Evolutionary conservation across 2,888 invertebrate species (phyloP), one percentile per base, ranked within the genome.

Genomic region (Pedicia rivosa): DNA sequence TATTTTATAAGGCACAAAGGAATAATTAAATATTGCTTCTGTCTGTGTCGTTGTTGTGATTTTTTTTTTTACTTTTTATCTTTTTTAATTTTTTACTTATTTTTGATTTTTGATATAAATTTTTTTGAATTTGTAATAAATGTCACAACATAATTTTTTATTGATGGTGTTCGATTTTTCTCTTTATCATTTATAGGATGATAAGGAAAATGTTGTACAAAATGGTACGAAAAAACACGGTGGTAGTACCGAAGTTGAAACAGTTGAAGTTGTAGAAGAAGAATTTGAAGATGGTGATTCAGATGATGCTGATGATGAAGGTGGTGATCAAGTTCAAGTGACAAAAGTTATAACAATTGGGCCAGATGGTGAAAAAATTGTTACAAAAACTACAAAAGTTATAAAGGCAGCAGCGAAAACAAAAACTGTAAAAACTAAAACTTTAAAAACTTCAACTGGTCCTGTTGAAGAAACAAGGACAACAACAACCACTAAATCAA

Each of bases 401-500:
- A 32, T 36, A 25, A 24, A 36, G 12, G 22, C 16, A 13, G 36
- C 35, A 27, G 38, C 37, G 5, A 39, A 31, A 13, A 34, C 37
- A 37, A 38, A 40, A 36, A 37, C 36, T n/a, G 29, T 36, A n/a
- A 37, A 39, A 29, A 40, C 25, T 15, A 37, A 36, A 16, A 35
- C 38, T 8, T 34, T 35, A 3, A 38, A 38, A 3, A 24, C 24
- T 5, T 10, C 10, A 3, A 24, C 10, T 17, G 36, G 29, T 20
- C 37, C 37, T 12, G 28, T 19, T 22, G 35, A 29, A 4, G 40
- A 42, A 19, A 16, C 14, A 12, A 36, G 37, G 20, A 37, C 33
- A 4, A 36, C 24, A 31, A 25, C 14, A 14, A 25, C 14, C 26
- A 26, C 31, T 15, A 32, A 25, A 14, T 30, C 22, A 8, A 32